These are phyloP conservation scores for Tetranychus truncatus DNA, from an alignment of 2,888 invertebrate genomes.

Conservation along the genomic window DNA sequence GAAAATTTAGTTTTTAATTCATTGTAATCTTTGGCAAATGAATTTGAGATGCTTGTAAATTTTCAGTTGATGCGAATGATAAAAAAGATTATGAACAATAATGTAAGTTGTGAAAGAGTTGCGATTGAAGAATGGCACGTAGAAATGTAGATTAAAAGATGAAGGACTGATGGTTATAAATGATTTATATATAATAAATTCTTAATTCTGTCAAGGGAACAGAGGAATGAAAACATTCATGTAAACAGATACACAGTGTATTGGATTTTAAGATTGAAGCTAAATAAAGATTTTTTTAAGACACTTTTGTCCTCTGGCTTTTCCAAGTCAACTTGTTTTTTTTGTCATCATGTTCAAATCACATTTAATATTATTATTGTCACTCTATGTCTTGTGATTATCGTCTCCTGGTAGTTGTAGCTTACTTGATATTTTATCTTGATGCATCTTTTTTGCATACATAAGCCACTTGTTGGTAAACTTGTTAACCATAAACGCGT, in stretches of 20 bases:
- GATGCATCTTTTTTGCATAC: neutral
- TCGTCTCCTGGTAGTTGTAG: too few species aligned
- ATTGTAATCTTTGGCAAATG: constrained; percentile 1
- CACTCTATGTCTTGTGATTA: too few species aligned
- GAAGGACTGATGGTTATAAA: neutral
- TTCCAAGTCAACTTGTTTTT: too few species aligned
- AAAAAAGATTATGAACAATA: neutral
- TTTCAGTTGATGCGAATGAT: neutral
- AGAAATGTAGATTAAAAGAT: neutral
- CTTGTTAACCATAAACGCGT: neutral
- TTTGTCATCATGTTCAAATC: too few species aligned
- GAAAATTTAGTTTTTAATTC: neutral
- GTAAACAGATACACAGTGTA: too few species aligned
- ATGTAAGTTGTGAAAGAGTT: neutral
- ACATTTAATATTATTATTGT: too few species aligned
- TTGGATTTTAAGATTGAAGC: too few species aligned
- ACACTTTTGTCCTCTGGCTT: too few species aligned
- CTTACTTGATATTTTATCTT: too few species aligned
- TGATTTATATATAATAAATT: neutral
- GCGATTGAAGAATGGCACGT: neutral
- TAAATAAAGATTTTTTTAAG: too few species aligned
- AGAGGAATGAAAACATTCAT: neutral
- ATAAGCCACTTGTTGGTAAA: neutral
- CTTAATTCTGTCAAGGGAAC: neutral
- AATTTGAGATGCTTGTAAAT: neutral